Base-by-base conservation (phyloP, 30 jellyfish, hydroid and myxozoan species). In the Pelagia noctiluca region DNA sequence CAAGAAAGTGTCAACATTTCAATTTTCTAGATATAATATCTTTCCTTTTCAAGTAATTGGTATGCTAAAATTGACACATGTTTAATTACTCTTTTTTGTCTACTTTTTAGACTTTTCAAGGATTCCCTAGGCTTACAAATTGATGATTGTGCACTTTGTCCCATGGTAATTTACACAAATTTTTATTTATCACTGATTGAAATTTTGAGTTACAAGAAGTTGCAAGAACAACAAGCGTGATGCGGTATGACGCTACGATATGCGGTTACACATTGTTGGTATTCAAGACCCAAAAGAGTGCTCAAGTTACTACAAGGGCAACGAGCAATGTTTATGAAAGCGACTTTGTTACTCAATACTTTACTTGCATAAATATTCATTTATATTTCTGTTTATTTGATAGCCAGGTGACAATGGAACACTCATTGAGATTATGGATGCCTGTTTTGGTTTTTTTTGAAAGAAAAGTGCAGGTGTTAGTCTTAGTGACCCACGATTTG, bases 371-470 rank as follows among this genome's bases (percentile, higher is more conserved):
- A 5, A 5, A 5, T 16, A 5, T 42, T 42, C 16, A 16, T 42
- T 16, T 5, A 42, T 42, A 16, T 42, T 42, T 42, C 12, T 42
- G 8, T 5, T 42, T 42, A 42, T 42, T 64, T 64, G 23, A 11
- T 5, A 64, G 77, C 77, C 77, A 22, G 22, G 22, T 12, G 8
- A 24, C 48, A 64, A 31, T 12, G 77, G 77, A 64, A 28, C 53
- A 2, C 48, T 64, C 77, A 64, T 64, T 18, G 77, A 64, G 50
- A 30, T 64, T 11, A 64, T 64, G 77, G 77, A 64, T 64, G 77
- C 77, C 7, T 64, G 77, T 64, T 64, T 64, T 31, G 77, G 77
- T 10, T 64, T 64, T 31, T 10, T 31, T 10, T 18, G 77, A 30
- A 64, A 64, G 50, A 64, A 64, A 53, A 64, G 77, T 64, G 77